A percentile compares a stretch with the other conserved stretches of the same genome.
Conservation (phyloP, 2,113 vertebrate species). For the Rhinopomastus cyanomelas region DNA sequence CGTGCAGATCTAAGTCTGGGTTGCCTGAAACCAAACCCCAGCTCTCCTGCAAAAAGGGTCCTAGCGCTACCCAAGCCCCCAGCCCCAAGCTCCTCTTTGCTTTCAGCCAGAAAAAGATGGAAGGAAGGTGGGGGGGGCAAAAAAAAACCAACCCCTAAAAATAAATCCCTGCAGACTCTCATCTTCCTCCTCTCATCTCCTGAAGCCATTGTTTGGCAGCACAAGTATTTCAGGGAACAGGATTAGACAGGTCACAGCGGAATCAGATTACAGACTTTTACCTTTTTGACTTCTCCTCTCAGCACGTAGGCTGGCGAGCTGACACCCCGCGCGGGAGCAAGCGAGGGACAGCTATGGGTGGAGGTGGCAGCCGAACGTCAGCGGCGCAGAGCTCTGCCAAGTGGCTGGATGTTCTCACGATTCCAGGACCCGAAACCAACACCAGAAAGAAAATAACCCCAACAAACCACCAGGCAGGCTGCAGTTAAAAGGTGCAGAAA, state of each 20-base stretch:
- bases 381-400: background rate
- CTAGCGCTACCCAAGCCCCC: background rate
- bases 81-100: background rate
- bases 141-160: background rate
- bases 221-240: constrained; percentile 70
- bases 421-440: background rate
- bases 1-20: rapidly evolving
- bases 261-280: constrained; percentile 74
- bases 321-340: constrained; percentile 40
- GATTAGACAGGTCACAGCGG: constrained; percentile 71
- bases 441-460: no score
- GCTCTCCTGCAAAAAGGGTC: background rate
- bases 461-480: background rate
- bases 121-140: background rate
- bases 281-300: constrained; percentile 68
- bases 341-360: constrained; percentile 39
- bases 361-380: background rate
- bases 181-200: constrained; percentile 43
- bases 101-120: constrained; percentile 52
- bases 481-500: background rate
- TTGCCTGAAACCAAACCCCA: background rate
- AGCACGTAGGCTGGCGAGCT: constrained; percentile 64
- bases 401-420: background rate
- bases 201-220: constrained; percentile 47
- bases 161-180: constrained; percentile 33